phyloP scores from a whole-genome alignment of 1,140 invertebrate species.

The Pantala flavescens region DNA sequence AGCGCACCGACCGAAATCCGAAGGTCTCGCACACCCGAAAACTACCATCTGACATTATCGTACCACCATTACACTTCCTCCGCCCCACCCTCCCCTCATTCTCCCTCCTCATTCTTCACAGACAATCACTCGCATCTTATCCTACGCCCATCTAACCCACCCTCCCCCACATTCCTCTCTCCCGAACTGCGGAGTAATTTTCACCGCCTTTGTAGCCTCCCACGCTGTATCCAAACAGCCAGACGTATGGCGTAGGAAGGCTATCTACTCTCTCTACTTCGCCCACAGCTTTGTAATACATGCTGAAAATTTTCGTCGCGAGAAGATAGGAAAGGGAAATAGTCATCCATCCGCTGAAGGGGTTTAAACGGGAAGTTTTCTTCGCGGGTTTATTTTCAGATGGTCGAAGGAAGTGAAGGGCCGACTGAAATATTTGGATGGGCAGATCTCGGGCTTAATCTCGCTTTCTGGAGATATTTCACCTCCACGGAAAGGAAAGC shows the following conservation, averaged over 20 bases:
- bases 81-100: not conserved
- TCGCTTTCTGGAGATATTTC: too few relatives aligned
- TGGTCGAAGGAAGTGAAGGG: too few relatives aligned
- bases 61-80: not conserved
- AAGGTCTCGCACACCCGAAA: slow-evolving; percentile 7
- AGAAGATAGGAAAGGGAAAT: too few relatives aligned
- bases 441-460: too few relatives aligned
- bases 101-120: not conserved
- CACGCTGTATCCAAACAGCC: not conserved
- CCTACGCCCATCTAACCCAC: slow-evolving; percentile 2
- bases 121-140: slow-evolving; percentile 5
- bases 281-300: too few relatives aligned
- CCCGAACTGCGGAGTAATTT: slow-evolving; percentile 4
- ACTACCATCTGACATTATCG: slow-evolving; percentile 2
- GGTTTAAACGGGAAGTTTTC: too few relatives aligned
- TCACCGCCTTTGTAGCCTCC: not conserved
- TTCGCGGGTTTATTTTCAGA: too few relatives aligned
- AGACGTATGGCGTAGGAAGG: not conserved
- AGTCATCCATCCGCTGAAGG: too few relatives aligned
- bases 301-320: too few relatives aligned
- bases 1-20: not conserved
- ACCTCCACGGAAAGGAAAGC: too few relatives aligned
- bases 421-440: too few relatives aligned
- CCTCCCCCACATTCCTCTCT: not conserved
- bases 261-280: not conserved